Conservation (phyloP, 2,888 invertebrate genomes). For the Ligdia adustata region DNA sequence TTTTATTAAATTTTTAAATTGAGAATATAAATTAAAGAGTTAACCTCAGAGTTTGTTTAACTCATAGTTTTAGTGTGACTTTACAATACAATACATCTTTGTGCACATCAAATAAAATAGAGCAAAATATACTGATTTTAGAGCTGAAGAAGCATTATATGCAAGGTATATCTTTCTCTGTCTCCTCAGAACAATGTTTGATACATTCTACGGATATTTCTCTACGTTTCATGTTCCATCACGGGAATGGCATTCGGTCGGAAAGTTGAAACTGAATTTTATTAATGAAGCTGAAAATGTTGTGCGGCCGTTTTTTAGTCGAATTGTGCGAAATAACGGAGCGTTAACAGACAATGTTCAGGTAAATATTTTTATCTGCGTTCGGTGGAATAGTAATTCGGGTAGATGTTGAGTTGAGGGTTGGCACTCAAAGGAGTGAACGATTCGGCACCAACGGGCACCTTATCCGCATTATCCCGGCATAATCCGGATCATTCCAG, state of each 20-base stretch:
- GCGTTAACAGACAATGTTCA: conserved; percentile 21
- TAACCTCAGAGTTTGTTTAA: no score
- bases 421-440: conserved; percentile 50
- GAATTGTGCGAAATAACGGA: conserved; percentile 7
- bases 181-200: no score
- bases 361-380: conserved; percentile 29
- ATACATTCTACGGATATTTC: conserved; percentile 13
- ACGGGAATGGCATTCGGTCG: conserved; percentile 19
- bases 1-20: no score
- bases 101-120: no score
- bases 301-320: conserved; percentile 11
- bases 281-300: conserved; percentile 28
- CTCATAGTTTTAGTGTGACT: no score
- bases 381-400: conserved; percentile 44
- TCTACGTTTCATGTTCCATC: conserved; percentile 16
- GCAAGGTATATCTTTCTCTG: no score
- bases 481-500: conserved; percentile 75
- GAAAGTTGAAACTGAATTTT: conserved; percentile 26
- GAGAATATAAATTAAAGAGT: no score
- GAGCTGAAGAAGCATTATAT: no score
- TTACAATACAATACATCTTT: no score
- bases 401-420: conserved; percentile 46
- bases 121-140: no score
- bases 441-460: conserved; percentile 50
- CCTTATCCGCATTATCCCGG: conserved; percentile 70